Evolutionary conservation across 2,113 vertebrate species (phyloP).

Genomic region (Gopherus flavomarginatus): DNA sequence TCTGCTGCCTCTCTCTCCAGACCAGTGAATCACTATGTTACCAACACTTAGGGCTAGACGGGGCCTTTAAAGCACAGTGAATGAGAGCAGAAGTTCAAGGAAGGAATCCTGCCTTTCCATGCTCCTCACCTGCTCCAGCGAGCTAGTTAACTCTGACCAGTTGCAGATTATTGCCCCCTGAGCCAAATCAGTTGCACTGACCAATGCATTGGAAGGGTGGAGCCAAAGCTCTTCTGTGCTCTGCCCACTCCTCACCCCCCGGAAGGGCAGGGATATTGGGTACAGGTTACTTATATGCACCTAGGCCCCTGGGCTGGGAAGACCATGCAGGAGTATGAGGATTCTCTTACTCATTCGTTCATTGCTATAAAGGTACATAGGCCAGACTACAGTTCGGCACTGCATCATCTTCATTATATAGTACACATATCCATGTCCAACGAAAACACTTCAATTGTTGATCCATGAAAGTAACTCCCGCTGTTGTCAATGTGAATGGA

Average conservation of each 20-base stretch:
- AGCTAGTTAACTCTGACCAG: background rate
- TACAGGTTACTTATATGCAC: background rate
- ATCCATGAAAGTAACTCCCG: background rate
- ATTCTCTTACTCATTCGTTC: background rate
- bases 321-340: background rate
- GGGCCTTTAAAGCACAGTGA: background rate
- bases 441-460: background rate
- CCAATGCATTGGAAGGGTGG: background rate
- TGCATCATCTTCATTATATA: background rate
- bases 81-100: rapidly evolving
- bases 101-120: background rate
- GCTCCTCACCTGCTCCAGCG: background rate
- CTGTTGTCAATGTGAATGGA: background rate
- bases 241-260: rapidly evolving
- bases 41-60: background rate
- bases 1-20: background rate
- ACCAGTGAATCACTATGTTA: rapidly evolving
- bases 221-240: background rate
- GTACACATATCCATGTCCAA: background rate
- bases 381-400: rapidly evolving
- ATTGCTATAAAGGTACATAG: background rate
- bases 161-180: rapidly evolving
- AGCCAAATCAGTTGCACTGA: background rate
- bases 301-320: rapidly evolving
- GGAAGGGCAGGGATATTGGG: background rate